Evolutionary conservation across 2,797 vertebrate genomes (phyloP).

Genomic region (Dermochelys coriacea): DNA sequence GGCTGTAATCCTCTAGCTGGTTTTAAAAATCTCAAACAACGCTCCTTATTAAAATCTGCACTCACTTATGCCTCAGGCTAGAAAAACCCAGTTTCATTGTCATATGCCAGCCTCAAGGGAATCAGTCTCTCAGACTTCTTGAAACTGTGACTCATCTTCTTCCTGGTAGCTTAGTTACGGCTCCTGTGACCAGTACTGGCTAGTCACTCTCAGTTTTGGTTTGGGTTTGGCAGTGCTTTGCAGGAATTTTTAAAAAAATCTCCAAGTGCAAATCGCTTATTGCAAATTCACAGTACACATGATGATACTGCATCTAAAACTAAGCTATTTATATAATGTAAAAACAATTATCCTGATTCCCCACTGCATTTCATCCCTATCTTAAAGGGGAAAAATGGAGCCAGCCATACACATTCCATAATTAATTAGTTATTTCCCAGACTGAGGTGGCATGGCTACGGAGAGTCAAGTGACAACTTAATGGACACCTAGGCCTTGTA

Average conservation of each 20-base stretch:
- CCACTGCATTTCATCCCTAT: not conserved
- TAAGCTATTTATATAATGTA: not conserved
- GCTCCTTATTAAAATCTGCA: not conserved
- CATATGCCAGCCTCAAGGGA: not conserved
- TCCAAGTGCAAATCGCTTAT: not conserved
- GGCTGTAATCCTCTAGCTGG: fast-evolving
- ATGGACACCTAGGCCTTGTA: no score
- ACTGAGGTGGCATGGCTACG: not conserved
- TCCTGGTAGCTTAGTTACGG: not conserved
- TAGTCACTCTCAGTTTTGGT: not conserved
- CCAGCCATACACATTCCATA: not conserved
- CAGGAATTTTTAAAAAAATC: not conserved
- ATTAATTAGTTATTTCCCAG: not conserved
- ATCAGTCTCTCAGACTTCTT: not conserved
- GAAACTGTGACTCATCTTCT: fast-evolving
- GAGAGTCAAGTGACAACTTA: not conserved
- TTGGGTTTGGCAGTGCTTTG: not conserved
- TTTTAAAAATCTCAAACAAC: not conserved
- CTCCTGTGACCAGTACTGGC: not conserved
- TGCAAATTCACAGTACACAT: not conserved
- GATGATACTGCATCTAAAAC: not conserved
- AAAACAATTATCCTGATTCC: slow-evolving; percentile 12
- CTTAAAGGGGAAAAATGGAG: not conserved
- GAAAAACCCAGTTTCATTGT: not conserved
- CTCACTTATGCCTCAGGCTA: not conserved